These are phyloP conservation scores for Strigamia crassipes DNA, from an alignment of 2,888 invertebrate genomes.

Conservation along the genomic window DNA sequence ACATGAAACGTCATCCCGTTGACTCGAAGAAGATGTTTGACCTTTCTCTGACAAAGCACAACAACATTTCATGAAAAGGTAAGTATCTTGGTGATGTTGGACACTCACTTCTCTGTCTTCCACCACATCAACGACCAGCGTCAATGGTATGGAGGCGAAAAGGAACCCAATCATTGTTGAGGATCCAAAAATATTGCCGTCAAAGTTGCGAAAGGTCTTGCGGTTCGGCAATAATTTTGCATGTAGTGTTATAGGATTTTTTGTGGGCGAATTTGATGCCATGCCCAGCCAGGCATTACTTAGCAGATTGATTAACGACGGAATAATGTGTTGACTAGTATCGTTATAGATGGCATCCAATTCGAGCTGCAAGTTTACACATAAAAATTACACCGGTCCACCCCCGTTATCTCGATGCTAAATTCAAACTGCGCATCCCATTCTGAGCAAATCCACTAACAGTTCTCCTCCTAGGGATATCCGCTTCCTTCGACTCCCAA, in stretches of 20 bases:
- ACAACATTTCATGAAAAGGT: conserved; percentile 48
- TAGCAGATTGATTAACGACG: conserved; percentile 73
- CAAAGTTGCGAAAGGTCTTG: neutral
- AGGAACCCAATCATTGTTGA: conserved; percentile 79
- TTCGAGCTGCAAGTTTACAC: conserved; percentile 19
- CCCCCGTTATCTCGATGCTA: too few relatives aligned
- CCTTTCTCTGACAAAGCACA: conserved; percentile 68
- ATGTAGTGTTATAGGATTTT: conserved; percentile 53
- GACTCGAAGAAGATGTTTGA: conserved; percentile 79
- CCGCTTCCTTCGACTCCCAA: too few relatives aligned
- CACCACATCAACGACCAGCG: conserved; percentile 78
- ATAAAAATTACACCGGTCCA: neutral
- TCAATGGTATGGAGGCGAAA: conserved; percentile 76
- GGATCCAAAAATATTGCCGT: conserved; percentile 72
- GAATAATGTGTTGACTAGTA: conserved; percentile 77
- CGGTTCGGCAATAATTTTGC: conserved; percentile 60
- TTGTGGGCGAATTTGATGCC: neutral
- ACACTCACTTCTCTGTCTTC: conserved; percentile 76
- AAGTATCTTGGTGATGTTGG: neutral
- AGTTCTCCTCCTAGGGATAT: too few relatives aligned
- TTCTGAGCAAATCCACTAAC: too few relatives aligned
- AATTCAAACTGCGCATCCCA: too few relatives aligned
- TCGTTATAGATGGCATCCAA: conserved; percentile 71
- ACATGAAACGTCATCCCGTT: conserved; percentile 74
- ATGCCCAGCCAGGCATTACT: conserved; percentile 66